Conservation (phyloP, 2,797 vertebrate species). For the Pseudomugil gertrudae region DNA sequence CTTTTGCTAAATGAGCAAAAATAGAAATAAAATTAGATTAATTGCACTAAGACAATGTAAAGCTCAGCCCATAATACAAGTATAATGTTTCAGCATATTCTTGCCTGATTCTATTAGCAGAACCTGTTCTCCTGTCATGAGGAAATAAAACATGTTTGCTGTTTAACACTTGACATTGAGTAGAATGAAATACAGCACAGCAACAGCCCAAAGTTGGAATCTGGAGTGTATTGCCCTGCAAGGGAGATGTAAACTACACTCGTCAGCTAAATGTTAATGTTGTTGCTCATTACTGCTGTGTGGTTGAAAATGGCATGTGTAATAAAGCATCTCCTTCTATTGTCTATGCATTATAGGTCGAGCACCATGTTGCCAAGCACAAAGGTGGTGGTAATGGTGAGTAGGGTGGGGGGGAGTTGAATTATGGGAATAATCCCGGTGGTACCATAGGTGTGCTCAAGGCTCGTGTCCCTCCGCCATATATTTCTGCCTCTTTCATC, state of each 20-base stretch:
- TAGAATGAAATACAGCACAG: slow-evolving; percentile 28
- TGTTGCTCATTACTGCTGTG: slow-evolving; percentile 69
- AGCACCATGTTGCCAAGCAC: slow-evolving; percentile 27
- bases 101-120: background rate
- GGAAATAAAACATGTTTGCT: slow-evolving; percentile 27
- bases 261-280: slow-evolving; percentile 83
- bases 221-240: slow-evolving; percentile 31
- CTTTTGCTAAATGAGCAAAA: background rate
- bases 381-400: background rate
- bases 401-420: slow-evolving; percentile 40
- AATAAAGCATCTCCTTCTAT: slow-evolving; percentile 66
- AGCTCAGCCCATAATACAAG: background rate
- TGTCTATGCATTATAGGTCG: slow-evolving; percentile 44
- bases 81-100: background rate
- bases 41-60: background rate
- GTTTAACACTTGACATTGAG: slow-evolving; percentile 36
- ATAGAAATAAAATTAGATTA: background rate
- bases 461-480: slow-evolving; percentile 53
- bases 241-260: slow-evolving; percentile 39
- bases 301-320: slow-evolving; percentile 67
- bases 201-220: slow-evolving; percentile 24
- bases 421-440: slow-evolving; percentile 56
- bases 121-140: slow-evolving; percentile 21
- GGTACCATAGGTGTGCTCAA: slow-evolving; percentile 57
- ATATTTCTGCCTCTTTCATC: slow-evolving; percentile 75